Evolutionary conservation across 2,888 invertebrate genomes (phyloP).

Genomic region (Brachyopa scutellaris): DNA sequence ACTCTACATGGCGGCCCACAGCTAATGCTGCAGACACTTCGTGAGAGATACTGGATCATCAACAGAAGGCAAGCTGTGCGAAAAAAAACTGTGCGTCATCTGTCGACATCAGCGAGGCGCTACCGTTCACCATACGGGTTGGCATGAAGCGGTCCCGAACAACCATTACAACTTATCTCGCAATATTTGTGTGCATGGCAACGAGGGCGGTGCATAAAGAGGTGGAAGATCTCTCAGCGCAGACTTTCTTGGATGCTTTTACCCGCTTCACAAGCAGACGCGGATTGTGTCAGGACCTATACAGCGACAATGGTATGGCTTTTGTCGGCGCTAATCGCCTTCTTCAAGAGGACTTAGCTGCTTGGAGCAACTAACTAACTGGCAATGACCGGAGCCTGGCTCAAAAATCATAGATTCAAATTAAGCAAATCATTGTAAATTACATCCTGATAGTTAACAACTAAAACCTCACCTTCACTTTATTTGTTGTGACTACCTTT

Average conservation of each 20-base stretch:
- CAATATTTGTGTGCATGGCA: constrained; percentile 18
- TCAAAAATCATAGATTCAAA: too few species aligned
- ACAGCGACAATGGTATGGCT: too few species aligned
- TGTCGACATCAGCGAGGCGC: constrained; percentile 1
- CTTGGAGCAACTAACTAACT: not conserved
- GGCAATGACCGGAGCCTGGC: too few species aligned
- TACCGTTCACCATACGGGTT: not conserved
- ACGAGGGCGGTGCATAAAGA: not conserved
- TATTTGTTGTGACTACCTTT: too few species aligned
- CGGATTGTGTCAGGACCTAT: constrained; percentile 11
- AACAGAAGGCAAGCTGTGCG: not conserved
- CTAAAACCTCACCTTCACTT: too few species aligned
- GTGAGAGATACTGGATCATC: constrained; percentile 34
- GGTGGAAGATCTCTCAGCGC: not conserved
- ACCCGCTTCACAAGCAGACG: not conserved
- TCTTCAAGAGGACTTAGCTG: not conserved
- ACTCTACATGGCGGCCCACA: constrained; percentile 16
- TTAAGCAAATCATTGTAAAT: too few species aligned
- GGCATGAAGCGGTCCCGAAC: not conserved
- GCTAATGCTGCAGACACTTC: constrained; percentile 35
- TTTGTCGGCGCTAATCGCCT: too few species aligned
- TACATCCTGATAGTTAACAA: too few species aligned
- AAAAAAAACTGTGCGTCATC: not conserved
- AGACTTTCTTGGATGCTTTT: not conserved
- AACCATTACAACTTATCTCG: too few species aligned